Conservation (phyloP, 1,140 invertebrate genomes). For the Euura lappo region DNA sequence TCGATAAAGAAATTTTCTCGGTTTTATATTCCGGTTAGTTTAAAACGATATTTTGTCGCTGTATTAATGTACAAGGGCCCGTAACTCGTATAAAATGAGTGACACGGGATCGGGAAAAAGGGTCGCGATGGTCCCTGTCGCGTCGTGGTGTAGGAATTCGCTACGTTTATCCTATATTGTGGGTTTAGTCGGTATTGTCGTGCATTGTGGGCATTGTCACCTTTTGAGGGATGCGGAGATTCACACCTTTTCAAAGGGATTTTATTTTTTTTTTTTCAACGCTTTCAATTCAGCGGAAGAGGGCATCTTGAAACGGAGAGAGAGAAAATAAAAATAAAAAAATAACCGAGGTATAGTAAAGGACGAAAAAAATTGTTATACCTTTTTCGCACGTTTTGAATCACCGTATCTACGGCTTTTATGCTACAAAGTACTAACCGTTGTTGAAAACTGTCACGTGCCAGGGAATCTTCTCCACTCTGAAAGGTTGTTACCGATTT, state of each 20-base stretch:
- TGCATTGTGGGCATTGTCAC: slow-evolving; percentile 49
- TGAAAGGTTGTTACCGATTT: neutral
- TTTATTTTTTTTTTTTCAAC: slow-evolving; percentile 34
- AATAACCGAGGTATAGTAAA: slow-evolving; percentile 26
- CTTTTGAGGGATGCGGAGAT: slow-evolving; percentile 50
- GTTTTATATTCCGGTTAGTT: slow-evolving; percentile 22
- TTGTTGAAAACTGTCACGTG: neutral
- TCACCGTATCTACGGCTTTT: too few relatives aligned
- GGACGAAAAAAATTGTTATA: slow-evolving; percentile 20
- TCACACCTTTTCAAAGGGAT: slow-evolving; percentile 55
- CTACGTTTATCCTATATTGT: slow-evolving; percentile 42
- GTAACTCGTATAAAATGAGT: neutral
- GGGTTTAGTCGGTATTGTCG: slow-evolving; percentile 50
- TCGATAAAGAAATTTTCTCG: slow-evolving; percentile 30
- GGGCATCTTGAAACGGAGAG: slow-evolving; percentile 17
- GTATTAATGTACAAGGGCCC: neutral
- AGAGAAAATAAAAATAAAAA: slow-evolving; percentile 20
- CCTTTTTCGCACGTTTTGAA: too few relatives aligned
- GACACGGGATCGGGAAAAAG: neutral
- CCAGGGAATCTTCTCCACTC: neutral
- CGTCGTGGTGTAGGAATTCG: neutral
- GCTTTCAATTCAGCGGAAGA: slow-evolving; percentile 45
- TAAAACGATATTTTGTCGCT: slow-evolving; percentile 14
- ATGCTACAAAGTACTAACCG: too few relatives aligned
- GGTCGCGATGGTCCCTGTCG: neutral